phyloP scores from a whole-genome alignment of 1,140 invertebrate species.

The Ctenoplectra terminalis region DNA sequence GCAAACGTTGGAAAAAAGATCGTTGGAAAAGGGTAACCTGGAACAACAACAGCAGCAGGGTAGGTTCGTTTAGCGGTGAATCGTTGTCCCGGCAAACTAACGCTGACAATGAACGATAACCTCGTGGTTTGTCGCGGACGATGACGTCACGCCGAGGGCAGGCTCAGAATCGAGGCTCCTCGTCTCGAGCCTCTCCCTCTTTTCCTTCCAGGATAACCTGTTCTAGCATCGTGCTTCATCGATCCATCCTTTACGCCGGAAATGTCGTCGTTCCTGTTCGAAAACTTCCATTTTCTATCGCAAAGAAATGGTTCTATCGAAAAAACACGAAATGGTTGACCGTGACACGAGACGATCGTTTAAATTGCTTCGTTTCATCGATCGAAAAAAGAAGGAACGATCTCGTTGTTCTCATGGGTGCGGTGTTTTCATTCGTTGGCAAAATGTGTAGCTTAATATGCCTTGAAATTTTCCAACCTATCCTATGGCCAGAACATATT shows the following conservation, averaged over 20 bases:
- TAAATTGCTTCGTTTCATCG: too few species aligned
- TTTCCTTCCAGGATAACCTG: slow-evolving; percentile 57
- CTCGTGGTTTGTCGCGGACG: slow-evolving; percentile 31
- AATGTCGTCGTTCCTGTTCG: background rate
- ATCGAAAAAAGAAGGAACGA: too few species aligned
- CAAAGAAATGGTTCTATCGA: background rate
- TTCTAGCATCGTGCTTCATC: slow-evolving; percentile 31
- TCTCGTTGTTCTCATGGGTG: too few species aligned
- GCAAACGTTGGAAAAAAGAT: background rate
- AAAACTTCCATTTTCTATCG: background rate
- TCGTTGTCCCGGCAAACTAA: background rate
- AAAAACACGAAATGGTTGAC: background rate
- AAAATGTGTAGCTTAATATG: too few species aligned
- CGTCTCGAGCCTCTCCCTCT: slow-evolving; percentile 33
- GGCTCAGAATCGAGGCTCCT: slow-evolving; percentile 45
- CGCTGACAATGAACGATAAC: slow-evolving; percentile 44
- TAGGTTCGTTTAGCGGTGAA: background rate
- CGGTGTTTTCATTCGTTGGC: too few species aligned
- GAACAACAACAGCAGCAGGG: background rate
- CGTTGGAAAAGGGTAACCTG: background rate
- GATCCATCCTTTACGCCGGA: slow-evolving; percentile 22
- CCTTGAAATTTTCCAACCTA: too few species aligned
- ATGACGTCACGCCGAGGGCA: slow-evolving; percentile 52
- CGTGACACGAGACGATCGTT: too few species aligned
- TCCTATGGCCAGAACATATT: too few species aligned